These are phyloP conservation scores for Sphaerodactylus townsendi DNA, from an alignment of 2,113 vertebrate species.

Conservation along the genomic window DNA sequence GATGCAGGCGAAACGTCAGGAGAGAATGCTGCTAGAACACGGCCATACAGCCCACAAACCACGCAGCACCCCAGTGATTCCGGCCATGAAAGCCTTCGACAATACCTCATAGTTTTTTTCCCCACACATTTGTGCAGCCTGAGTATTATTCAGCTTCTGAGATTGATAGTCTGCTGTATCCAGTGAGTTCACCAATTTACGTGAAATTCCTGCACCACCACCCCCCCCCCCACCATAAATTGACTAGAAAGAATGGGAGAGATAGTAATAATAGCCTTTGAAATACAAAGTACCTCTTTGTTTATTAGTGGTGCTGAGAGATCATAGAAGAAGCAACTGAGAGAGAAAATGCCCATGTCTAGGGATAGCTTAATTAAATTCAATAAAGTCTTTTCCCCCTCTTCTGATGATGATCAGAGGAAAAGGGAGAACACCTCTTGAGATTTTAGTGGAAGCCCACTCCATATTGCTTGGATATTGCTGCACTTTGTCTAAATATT, in stretches of 20 bases:
- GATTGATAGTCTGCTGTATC: neutral
- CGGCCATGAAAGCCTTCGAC: too few relatives aligned
- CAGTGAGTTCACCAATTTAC: conserved; percentile 31
- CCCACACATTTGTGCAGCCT: neutral
- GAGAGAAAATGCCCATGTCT: neutral
- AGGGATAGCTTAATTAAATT: conserved; percentile 28
- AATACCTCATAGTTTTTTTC: too few relatives aligned
- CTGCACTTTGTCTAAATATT: neutral
- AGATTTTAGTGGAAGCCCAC: neutral
- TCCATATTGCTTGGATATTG: neutral
- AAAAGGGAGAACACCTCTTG: neutral
- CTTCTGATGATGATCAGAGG: neutral
- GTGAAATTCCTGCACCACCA: neutral
- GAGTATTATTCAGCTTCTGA: neutral
- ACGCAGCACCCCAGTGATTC: too few relatives aligned
- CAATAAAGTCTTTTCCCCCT: conserved; percentile 3
- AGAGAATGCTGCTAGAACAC: too few relatives aligned
- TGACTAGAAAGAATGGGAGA: neutral
- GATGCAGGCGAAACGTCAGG: too few relatives aligned
- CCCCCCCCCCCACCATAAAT: neutral
- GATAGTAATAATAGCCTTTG: neutral
- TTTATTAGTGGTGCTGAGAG: conserved; percentile 23
- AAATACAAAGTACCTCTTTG: conserved; percentile 9
- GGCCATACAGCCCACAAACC: too few relatives aligned
- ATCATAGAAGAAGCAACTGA: neutral